phyloP scores from a whole-genome alignment of 2,888 invertebrate species.

The Cataglyphis cursor region DNA sequence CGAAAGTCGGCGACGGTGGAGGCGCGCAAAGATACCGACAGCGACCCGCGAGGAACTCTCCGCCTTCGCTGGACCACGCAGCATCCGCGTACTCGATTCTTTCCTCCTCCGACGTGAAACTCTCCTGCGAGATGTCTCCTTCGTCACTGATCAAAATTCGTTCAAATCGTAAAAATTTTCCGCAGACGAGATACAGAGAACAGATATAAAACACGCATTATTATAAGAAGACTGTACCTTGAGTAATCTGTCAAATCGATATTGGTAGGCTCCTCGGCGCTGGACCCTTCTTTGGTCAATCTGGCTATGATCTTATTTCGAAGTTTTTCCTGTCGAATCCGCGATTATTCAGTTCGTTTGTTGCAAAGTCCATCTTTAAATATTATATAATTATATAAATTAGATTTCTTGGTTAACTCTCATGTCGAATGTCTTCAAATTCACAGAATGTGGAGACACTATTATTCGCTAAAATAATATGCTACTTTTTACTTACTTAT shows the following conservation, averaged over 20 bases:
- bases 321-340: constrained; percentile 89
- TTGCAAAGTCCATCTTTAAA: background rate
- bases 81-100: constrained; percentile 73
- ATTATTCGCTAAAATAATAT: background rate
- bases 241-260: constrained; percentile 95
- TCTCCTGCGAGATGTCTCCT: constrained; percentile 91
- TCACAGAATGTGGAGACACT: background rate
- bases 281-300: constrained; percentile 94
- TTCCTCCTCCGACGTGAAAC: constrained; percentile 90
- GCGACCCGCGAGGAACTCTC: constrained; percentile 30
- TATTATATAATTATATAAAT: background rate
- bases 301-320: constrained; percentile 93
- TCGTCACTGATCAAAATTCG: constrained; percentile 89
- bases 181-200: background rate
- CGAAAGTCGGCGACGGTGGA: constrained; percentile 91
- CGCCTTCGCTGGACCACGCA: constrained; percentile 47
- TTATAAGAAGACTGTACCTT: constrained; percentile 88
- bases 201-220: background rate
- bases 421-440: background rate
- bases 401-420: constrained; percentile 49
- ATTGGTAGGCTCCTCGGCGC: constrained; percentile 95
- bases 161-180: background rate
- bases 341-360: background rate
- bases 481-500: constrained; percentile 43
- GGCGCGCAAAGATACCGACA: constrained; percentile 88